A percentile compares a stretch with the other conserved stretches of the same genome.
phyloP scores from a whole-genome alignment of 2,888 invertebrate genomes.

The Hololepta plana region DNA sequence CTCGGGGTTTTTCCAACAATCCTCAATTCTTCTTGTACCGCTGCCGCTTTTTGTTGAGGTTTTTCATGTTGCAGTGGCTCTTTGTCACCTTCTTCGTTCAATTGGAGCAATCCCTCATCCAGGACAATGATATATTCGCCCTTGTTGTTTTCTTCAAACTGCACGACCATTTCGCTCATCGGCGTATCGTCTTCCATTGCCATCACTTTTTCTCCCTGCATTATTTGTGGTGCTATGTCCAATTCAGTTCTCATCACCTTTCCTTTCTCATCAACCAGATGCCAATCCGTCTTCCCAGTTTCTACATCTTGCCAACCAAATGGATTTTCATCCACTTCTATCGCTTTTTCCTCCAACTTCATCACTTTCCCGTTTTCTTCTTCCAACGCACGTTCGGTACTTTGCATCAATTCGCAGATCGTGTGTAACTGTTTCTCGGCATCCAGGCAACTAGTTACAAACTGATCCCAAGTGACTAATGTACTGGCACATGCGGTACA shows the following conservation, averaged over 20 bases:
- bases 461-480: constrained; percentile 43
- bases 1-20: too few relatives aligned
- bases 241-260: constrained; percentile 1
- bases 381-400: constrained; percentile 10
- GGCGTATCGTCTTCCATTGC: too few relatives aligned
- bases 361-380: constrained; percentile 5
- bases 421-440: constrained; percentile 27
- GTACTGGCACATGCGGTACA: constrained; percentile 48
- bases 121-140: too few relatives aligned
- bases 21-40: too few relatives aligned
- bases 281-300: not conserved
- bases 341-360: constrained; percentile 1
- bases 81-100: too few relatives aligned
- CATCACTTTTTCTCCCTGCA: too few relatives aligned
- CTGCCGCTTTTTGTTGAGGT: too few relatives aligned
- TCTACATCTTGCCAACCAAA: not conserved
- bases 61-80: too few relatives aligned
- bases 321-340: constrained; percentile 1
- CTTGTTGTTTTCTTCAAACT: too few relatives aligned
- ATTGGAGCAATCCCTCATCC: too few relatives aligned
- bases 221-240: too few relatives aligned
- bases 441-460: constrained; percentile 33
- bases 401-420: constrained; percentile 17
- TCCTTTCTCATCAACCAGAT: not conserved
- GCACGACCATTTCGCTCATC: too few relatives aligned